phyloP scores from a whole-genome alignment of 2,797 vertebrate species.

The Sitta carolinensis region DNA sequence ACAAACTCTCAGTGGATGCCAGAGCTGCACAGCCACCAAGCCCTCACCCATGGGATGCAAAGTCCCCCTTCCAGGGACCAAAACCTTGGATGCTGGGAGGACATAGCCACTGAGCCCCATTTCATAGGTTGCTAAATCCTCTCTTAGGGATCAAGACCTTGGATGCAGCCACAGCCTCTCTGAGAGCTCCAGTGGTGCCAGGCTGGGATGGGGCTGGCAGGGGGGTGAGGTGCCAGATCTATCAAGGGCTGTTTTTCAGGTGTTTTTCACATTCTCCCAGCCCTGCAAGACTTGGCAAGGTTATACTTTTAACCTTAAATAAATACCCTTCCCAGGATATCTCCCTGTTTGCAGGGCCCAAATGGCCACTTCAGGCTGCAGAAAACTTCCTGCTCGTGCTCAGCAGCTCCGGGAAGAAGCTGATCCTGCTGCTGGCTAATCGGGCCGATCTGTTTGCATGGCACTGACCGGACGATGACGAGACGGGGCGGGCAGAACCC shows the following conservation, averaged over 20 bases:
- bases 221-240: not conserved
- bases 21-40: not conserved
- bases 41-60: fast-evolving
- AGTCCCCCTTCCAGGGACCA: not conserved
- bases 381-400: fast-evolving
- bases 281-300: fast-evolving
- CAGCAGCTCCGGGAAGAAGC: not conserved
- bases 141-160: not conserved
- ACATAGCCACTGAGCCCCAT: not conserved
- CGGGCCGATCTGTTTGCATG: not conserved
- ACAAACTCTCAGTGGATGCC: not conserved
- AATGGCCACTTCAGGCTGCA: fast-evolving
- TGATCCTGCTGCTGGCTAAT: not conserved
- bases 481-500: not conserved
- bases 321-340: not conserved
- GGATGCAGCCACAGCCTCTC: not conserved
- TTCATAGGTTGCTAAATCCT: not conserved
- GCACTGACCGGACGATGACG: fast-evolving
- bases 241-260: fast-evolving
- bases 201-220: not conserved
- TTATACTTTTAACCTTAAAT: not conserved
- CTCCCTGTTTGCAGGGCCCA: not conserved
- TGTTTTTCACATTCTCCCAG: not conserved
- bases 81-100: not conserved
- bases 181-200: not conserved